Base-by-base conservation (phyloP, 2,888 invertebrate species). In the Temnothorax unifasciatus region DNA sequence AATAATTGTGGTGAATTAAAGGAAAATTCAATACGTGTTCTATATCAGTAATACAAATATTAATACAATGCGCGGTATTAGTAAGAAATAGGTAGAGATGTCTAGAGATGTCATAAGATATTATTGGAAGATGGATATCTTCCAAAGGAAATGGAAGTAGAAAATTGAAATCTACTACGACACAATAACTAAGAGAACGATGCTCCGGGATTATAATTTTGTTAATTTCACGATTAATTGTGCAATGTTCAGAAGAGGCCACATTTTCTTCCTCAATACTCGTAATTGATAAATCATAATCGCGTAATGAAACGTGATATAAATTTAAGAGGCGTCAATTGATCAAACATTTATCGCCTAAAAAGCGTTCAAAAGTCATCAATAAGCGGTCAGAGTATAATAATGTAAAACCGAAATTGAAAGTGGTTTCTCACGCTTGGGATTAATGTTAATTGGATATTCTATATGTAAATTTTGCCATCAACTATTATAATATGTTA, bases 371-470 rank as follows among this genome's bases (percentile, higher is more conserved):
- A 18, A 47, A 59, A 81, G 47, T 59, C 25, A 73, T 38, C 34
- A 44, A 79, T 69, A 29, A 69, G 5, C 69, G 44, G 18, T 79
- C 47, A 79, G 44, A 79, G 9, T 69, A n/a, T 47, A 57, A 81
- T 73, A 77, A 68, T 6, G n/a, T 59, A 81, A 81, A 81, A 73
- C 25, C 38, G 6, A 81, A 81, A 81, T 59, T 81, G 79, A 59
- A 81, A 77, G 47, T 47, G 18, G 73, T 54, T 81, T 50, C 59
- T 81, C 73, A 50, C 47, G 34, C 38, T 29, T 9, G 34, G 15
- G 4, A 73, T 79, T 73, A 81, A 38, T 18, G 44, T 21, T 47
- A 81, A 81, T 73, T 38, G 25, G 50, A 25, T 25, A 71, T 71
- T 59, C 79, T 57, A 69, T 69, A 71, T 79, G 47, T 59, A 73